Percentiles rank a stretch among this genome's conserved stretches.
phyloP scores from a whole-genome alignment of 1,140 invertebrate genomes.

The Dendroctonus ponderosae region DNA sequence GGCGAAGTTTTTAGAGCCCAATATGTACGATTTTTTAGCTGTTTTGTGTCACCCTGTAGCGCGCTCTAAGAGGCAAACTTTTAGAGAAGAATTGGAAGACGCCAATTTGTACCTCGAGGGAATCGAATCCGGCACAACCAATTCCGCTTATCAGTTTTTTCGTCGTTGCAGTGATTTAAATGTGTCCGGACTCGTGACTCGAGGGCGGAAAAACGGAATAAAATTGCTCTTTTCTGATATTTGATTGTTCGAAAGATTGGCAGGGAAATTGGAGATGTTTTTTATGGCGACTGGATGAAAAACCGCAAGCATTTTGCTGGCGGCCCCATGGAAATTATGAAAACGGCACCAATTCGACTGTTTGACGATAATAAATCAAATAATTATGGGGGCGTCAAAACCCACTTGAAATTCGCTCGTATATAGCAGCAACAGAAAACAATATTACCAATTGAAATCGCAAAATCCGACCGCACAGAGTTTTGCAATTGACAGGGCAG shows the following conservation, averaged over 20 bases:
- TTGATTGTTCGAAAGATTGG: slow-evolving; percentile 33
- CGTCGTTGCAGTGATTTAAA: slow-evolving; percentile 33
- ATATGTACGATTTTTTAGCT: too few species aligned
- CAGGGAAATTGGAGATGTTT: slow-evolving; percentile 17
- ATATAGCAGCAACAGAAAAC: slow-evolving; percentile 22
- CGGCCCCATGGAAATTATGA: neutral
- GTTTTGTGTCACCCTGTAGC: slow-evolving; percentile 10
- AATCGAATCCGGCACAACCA: slow-evolving; percentile 29
- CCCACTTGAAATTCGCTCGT: slow-evolving; percentile 14
- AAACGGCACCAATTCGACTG: neutral
- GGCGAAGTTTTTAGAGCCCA: neutral
- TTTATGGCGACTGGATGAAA: neutral
- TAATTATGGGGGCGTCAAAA: slow-evolving; percentile 20
- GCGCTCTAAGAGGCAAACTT: slow-evolving; percentile 10
- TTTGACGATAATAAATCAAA: slow-evolving; percentile 19
- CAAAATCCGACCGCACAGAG: slow-evolving; percentile 17
- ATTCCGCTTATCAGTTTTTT: slow-evolving; percentile 34
- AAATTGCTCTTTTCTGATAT: slow-evolving; percentile 31
- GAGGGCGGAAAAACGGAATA: slow-evolving; percentile 19
- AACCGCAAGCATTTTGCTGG: too few species aligned
- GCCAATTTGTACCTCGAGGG: slow-evolving; percentile 34
- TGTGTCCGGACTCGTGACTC: slow-evolving; percentile 20
- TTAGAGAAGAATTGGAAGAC: slow-evolving; percentile 29
- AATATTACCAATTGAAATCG: slow-evolving; percentile 33
- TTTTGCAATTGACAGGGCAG: slow-evolving; percentile 26